phyloP scores from a whole-genome alignment of 2,797 vertebrate species.

The Hippocampus kuda region DNA sequence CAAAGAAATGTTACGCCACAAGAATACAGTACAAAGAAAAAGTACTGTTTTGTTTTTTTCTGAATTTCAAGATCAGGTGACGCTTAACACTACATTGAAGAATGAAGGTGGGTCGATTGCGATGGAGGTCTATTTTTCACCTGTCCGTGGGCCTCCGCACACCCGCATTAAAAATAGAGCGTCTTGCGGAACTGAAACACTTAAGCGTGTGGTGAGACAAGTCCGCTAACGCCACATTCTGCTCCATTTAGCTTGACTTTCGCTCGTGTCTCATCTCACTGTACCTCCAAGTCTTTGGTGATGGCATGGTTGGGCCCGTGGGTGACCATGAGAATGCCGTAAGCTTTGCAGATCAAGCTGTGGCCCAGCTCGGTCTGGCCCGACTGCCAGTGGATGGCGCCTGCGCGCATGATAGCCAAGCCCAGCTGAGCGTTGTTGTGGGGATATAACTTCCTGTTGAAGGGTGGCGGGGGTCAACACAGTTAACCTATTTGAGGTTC shows the following conservation, averaged over 20 bases:
- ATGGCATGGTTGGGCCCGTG: slow-evolving; percentile 86
- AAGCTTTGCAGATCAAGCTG: slow-evolving; percentile 84
- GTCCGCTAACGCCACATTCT: neutral
- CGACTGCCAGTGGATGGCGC: slow-evolving; percentile 88
- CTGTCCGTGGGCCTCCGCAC: neutral
- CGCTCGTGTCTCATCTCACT: neutral
- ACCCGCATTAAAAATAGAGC: neutral
- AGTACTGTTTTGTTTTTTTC: no score
- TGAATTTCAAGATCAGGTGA: no score
- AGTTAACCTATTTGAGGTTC: neutral
- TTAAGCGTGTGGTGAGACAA: neutral
- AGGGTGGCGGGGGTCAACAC: neutral
- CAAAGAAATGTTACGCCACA: no score
- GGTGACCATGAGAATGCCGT: slow-evolving; percentile 81
- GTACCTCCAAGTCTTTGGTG: slow-evolving; percentile 88
- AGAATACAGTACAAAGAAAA: no score
- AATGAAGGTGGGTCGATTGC: no score
- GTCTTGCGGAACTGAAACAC: neutral
- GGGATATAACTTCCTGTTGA: slow-evolving; percentile 69
- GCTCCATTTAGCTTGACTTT: no score
- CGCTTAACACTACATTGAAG: no score
- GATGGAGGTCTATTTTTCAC: neutral
- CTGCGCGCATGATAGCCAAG: slow-evolving; percentile 82
- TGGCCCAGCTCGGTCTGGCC: slow-evolving; percentile 82
- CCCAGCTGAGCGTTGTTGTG: slow-evolving; percentile 83